A percentile compares a stretch with the other conserved stretches of the same genome.
Evolutionary conservation across 2,797 vertebrate species (phyloP).

Genomic region (Gymnocypris eckloni): DNA sequence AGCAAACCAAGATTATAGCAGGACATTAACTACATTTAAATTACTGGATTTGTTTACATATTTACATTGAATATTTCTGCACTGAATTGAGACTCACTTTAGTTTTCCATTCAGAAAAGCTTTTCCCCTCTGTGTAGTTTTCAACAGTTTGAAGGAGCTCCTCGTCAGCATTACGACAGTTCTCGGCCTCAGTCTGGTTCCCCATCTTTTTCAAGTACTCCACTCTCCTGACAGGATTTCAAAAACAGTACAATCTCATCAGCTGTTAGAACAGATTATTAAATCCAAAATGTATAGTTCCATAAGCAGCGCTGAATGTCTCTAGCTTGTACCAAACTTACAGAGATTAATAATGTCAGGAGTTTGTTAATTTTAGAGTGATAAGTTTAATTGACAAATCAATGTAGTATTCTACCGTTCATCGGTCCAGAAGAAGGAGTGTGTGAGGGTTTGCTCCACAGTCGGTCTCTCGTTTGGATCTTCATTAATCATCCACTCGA

Average conservation of each 20-base stretch:
- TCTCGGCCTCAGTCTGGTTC: slow-evolving; percentile 44
- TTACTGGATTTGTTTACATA: too few species aligned
- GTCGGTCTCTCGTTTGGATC: slow-evolving; percentile 65
- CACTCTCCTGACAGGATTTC: slow-evolving; percentile 57
- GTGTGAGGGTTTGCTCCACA: slow-evolving; percentile 66
- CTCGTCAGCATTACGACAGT: slow-evolving; percentile 43
- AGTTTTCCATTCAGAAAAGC: slow-evolving; percentile 65
- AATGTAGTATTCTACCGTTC: too few species aligned
- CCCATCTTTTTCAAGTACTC: background rate
- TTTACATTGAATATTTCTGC: too few species aligned
- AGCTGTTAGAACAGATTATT: background rate
- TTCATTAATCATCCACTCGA: slow-evolving; percentile 68
- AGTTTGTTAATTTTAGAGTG: background rate
- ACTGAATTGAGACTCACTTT: slow-evolving; percentile 55
- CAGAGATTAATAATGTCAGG: background rate
- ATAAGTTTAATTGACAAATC: background rate
- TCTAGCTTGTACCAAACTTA: background rate
- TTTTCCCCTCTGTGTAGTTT: slow-evolving; percentile 30
- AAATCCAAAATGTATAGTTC: too few species aligned
- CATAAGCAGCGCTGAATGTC: background rate
- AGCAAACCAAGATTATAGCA: too few species aligned
- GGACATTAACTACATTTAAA: too few species aligned
- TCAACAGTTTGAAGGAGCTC: slow-evolving; percentile 54
- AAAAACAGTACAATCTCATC: too few species aligned
- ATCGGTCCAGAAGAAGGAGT: slow-evolving; percentile 69